A percentile compares a stretch with the other conserved stretches of the same genome.
Evolutionary conservation across 2,113 vertebrate species (phyloP).

Genomic region (Oryzias javanicus): DNA sequence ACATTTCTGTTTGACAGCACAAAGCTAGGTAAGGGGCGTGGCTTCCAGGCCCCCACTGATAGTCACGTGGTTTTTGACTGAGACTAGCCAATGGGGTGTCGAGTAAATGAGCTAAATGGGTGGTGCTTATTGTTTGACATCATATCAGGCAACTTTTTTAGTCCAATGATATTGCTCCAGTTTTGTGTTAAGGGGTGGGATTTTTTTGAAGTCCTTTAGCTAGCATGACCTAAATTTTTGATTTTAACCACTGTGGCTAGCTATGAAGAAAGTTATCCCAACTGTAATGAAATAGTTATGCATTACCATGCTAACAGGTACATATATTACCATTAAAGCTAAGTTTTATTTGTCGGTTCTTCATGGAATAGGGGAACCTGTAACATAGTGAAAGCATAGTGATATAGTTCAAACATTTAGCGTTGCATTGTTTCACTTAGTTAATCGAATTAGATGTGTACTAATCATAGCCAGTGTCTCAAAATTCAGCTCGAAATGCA

Average conservation of each 20-base stretch:
- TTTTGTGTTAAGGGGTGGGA: slow-evolving; percentile 24
- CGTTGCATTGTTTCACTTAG: too few species aligned
- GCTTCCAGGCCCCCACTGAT: slow-evolving; percentile 15
- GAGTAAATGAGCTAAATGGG: slow-evolving; percentile 76
- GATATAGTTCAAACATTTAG: too few species aligned
- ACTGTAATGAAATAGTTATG: slow-evolving; percentile 2
- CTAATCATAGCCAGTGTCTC: too few species aligned
- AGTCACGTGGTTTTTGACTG: slow-evolving; percentile 55
- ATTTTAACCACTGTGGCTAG: slow-evolving; percentile 2
- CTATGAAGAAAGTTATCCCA: not conserved
- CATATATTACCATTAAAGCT: too few species aligned
- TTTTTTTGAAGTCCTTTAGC: slow-evolving; percentile 4
- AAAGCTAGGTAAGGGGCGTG: slow-evolving; percentile 66
- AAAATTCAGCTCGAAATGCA: too few species aligned
- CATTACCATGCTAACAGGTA: not conserved
- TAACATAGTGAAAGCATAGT: too few species aligned
- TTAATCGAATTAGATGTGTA: too few species aligned
- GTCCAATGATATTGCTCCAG: slow-evolving; percentile 53
- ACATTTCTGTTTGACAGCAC: not conserved
- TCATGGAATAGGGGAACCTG: too few species aligned
- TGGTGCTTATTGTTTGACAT: slow-evolving; percentile 47
- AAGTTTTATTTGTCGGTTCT: too few species aligned
- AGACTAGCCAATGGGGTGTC: slow-evolving; percentile 56
- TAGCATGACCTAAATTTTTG: slow-evolving; percentile 23
- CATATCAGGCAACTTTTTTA: slow-evolving; percentile 72